phyloP scores from a whole-genome alignment of 1,140 invertebrate species.

The Pomacea maculata region DNA sequence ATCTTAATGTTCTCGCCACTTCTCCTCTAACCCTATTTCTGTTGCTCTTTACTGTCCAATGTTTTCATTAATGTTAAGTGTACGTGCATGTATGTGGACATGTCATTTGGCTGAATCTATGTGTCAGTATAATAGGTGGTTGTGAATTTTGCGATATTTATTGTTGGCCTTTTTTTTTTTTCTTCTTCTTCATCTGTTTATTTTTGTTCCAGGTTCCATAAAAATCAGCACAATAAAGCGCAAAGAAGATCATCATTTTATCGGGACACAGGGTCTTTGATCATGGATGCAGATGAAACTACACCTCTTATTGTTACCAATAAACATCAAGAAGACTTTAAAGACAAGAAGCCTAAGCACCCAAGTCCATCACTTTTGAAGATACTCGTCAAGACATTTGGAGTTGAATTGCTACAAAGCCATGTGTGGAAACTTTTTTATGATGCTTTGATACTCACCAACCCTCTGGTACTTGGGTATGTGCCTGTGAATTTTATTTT shows the following conservation, averaged over 20 bases:
- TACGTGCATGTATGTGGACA: too few relatives aligned
- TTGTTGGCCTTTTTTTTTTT: neutral
- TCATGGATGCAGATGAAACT: slow-evolving; percentile 6
- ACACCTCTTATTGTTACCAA: slow-evolving; percentile 2
- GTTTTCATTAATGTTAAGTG: too few relatives aligned
- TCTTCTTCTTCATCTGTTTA: neutral
- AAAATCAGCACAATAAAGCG: neutral
- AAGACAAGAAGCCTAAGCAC: slow-evolving; percentile 11
- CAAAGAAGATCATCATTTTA: neutral
- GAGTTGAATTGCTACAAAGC: slow-evolving; percentile 34
- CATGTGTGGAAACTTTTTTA: slow-evolving; percentile 45
- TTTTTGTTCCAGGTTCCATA: neutral
- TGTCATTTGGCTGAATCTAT: too few relatives aligned
- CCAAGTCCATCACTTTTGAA: slow-evolving; percentile 33
- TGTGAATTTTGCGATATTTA: neutral
- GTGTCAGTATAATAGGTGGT: too few relatives aligned
- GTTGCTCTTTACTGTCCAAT: too few relatives aligned
- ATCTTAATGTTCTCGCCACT: too few relatives aligned
- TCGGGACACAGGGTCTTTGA: neutral
- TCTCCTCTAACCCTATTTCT: too few relatives aligned
- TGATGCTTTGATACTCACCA: slow-evolving; percentile 38
- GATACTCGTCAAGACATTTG: slow-evolving; percentile 40
- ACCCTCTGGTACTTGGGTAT: slow-evolving; percentile 43
- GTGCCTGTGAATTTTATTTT: slow-evolving; percentile 9
- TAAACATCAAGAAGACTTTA: slow-evolving; percentile 3